Conservation (phyloP, 2,888 invertebrate genomes). For the Allygus modestus region DNA sequence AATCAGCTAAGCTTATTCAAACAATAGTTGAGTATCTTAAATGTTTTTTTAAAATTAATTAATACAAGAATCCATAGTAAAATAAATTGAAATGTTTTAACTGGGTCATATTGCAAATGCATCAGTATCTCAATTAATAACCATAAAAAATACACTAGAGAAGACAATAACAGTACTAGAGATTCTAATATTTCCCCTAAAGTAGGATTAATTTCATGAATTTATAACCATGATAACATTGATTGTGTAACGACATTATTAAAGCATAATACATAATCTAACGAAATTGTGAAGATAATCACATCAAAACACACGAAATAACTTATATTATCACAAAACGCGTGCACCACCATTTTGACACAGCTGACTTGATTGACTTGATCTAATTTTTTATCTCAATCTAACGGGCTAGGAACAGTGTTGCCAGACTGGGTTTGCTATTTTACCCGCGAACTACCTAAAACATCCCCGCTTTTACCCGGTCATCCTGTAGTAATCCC, state of each 20-base stretch:
- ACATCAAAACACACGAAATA: background rate
- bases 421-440: too few species aligned
- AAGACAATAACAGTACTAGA: background rate
- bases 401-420: background rate
- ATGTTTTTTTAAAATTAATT: too few species aligned
- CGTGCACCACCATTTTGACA: slow-evolving; percentile 49
- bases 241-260: background rate
- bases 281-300: background rate
- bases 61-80: too few species aligned
- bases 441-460: too few species aligned
- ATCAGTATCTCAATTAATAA: background rate
- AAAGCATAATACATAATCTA: background rate
- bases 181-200: background rate
- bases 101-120: background rate
- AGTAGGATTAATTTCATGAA: background rate
- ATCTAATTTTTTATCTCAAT: background rate
- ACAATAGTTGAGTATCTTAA: too few species aligned
- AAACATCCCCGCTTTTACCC: too few species aligned
- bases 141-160: slow-evolving; percentile 15
- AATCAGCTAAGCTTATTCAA: too few species aligned
- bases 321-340: slow-evolving; percentile 5
- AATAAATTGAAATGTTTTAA: slow-evolving; percentile 7
- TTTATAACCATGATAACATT: too few species aligned
- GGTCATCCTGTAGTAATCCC: too few species aligned
- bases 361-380: slow-evolving; percentile 39